Conservation (phyloP, 2,888 invertebrate species). For the Caenorhabditis virilis region DNA sequence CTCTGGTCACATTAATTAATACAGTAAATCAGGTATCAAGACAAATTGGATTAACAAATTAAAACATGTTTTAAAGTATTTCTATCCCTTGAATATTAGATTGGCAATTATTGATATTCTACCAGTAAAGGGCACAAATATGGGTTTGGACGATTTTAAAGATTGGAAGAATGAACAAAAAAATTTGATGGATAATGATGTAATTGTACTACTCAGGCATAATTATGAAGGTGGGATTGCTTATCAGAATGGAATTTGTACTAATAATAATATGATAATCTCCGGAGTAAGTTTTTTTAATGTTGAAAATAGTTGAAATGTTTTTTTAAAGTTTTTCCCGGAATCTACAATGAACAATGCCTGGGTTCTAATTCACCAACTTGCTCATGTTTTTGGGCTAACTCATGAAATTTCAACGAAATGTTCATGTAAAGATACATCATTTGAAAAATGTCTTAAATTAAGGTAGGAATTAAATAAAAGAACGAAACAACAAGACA, state of each 20-base stretch:
- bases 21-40: slow-evolving; percentile 42
- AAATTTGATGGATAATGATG: slow-evolving; percentile 42
- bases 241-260: slow-evolving; percentile 46
- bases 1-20: slow-evolving; percentile 39
- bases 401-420: slow-evolving; percentile 41
- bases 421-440: slow-evolving; percentile 36
- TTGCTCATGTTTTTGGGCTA: slow-evolving; percentile 50
- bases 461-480: slow-evolving; percentile 36
- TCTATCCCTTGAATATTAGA: slow-evolving; percentile 44
- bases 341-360: slow-evolving; percentile 45
- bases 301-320: neutral
- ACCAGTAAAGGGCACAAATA: slow-evolving; percentile 43
- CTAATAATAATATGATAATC: slow-evolving; percentile 41
- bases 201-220: slow-evolving; percentile 44
- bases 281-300: slow-evolving; percentile 37
- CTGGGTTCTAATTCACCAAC: slow-evolving; percentile 50
- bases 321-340: slow-evolving; percentile 28
- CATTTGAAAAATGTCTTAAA: slow-evolving; percentile 43
- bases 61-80: slow-evolving; percentile 33
- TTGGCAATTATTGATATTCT: slow-evolving; percentile 45
- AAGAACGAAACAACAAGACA: slow-evolving; percentile 5
- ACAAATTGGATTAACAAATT: neutral
- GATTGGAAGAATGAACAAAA: slow-evolving; percentile 44
- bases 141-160: slow-evolving; percentile 46
- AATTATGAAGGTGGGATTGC: slow-evolving; percentile 55